Evolutionary conservation across 2,797 vertebrate species (phyloP), one percentile per base, ranked within the genome.

Genomic region (Propithecus perrieri): DNA sequence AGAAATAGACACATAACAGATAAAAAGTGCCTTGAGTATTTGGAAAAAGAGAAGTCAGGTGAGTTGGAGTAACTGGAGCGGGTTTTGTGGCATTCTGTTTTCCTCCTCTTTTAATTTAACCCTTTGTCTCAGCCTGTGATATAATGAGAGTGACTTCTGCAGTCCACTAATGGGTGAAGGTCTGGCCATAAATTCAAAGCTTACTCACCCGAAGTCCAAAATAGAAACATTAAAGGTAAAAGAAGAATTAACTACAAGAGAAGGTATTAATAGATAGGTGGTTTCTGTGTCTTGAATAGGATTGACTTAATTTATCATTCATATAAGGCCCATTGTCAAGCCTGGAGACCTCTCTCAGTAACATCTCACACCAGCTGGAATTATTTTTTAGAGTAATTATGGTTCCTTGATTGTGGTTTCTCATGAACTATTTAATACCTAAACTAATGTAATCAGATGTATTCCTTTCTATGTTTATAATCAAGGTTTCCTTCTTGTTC

Each of bases 151-250:
- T 35, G 22, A 89, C 48, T 84, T 83, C 88, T 90, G 9, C 33
- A 61, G 22, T 79, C 10, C 28, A 71, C 46, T 65, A 57, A 28
- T 69, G 26, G 18, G 15, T 79, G 20, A 84, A 26, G 20, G 84
- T 84, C 50, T 80, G 43, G 18, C 33, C 76, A 38, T 89, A 57
- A 88, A 75, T n/a, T 59, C 48, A 85, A 80, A 28, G 14, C 24
- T 57, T 26, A 33, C 24, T 67, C 57, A 91, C 24, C 7, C 11
- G 26, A 93, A 93, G 8, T 91, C 7, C 67, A 79, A 94, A 81
- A 28, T 35, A 81, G n/a, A 89, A 91, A 7, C n/a, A 76, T 55
- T 88, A 57, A 93, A 79, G 5, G 33, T 63, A 90, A 93, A 93
- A 90, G 48, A 84, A 7, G 20, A 94, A 61, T 83, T 88, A 63